Percentiles rank a stretch among this genome's conserved stretches.
phyloP scores from a whole-genome alignment of 2,888 invertebrate species.

The Oegoconia quadripuncta region DNA sequence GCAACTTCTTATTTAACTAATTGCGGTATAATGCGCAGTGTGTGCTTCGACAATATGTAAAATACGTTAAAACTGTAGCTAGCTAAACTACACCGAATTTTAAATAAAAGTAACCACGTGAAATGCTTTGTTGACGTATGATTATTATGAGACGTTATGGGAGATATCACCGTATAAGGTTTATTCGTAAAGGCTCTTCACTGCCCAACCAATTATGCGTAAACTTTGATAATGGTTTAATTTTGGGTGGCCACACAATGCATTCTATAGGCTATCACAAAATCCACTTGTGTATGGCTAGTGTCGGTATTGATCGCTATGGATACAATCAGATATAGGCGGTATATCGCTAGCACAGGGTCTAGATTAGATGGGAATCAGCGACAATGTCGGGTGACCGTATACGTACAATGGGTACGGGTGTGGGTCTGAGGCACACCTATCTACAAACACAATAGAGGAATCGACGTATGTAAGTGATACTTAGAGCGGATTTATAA shows the following conservation, averaged over 20 bases:
- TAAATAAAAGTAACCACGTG: too few relatives aligned
- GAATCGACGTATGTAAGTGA: conserved; percentile 38
- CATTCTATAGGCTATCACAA: conserved; percentile 22
- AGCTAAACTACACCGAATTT: too few relatives aligned
- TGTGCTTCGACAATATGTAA: too few relatives aligned
- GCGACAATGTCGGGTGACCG: conserved; percentile 27
- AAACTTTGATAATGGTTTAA: conserved; percentile 15
- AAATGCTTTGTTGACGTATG: too few relatives aligned
- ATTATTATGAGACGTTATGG: too few relatives aligned
- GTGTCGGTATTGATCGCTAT: conserved; percentile 29
- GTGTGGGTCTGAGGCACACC: conserved; percentile 28
- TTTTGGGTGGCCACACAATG: conserved; percentile 19
- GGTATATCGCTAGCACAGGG: conserved; percentile 19
- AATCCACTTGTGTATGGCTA: conserved; percentile 24
- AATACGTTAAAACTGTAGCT: too few relatives aligned
- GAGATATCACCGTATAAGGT: too few relatives aligned
- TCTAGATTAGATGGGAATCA: conserved; percentile 23
- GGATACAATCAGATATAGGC: conserved; percentile 17
- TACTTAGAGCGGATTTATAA: conserved; percentile 43
- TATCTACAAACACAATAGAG: conserved; percentile 40
- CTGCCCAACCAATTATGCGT: too few relatives aligned
- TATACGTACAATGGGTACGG: conserved; percentile 28
- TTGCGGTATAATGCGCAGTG: too few relatives aligned
- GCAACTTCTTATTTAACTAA: conserved; percentile 17
- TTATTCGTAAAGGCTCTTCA: too few relatives aligned